Evolutionary conservation across 2,113 vertebrate species (phyloP), one percentile per base, ranked within the genome.

Genomic region (Myxocyprinus asiaticus): DNA sequence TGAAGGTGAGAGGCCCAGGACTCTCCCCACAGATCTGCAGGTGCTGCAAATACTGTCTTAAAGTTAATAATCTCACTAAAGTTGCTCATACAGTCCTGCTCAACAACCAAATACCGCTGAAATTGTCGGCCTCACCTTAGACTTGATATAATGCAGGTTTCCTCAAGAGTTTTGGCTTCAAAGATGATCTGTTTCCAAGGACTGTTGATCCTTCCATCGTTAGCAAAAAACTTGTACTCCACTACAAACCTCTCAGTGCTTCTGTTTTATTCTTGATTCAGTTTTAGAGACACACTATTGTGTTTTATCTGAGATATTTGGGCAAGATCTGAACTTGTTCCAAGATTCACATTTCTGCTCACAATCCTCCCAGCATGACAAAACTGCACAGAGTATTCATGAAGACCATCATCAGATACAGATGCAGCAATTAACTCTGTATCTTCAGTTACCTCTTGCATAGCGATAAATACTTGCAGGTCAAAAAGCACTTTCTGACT

Each of bases 21-120:
- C 81, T 71, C 56, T 77, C n/a, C 73, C 80, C 56, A 82, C 63
- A 82, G 74, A 72, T n/a, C 55, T 80, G 81, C 80, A 82, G 53
- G 72, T 69, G 45, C 63, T 59, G 9, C 17, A 75, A 71, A 76
- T 75, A 9, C 55, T 44, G 81, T 83, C 9, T 64, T 22, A 45
- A 76, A 64, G 59, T 59, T 47, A 15, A 10, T 76, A 14, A 80
- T 51, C 47, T 0, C 44, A 9, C 81, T 80, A 8, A 51, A 76
- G 62, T 72, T 9, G 2, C 10, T 76, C 71, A 83, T 71, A n/a
- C 44, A 14, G 9, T 64, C n/a, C 43, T 44, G 3, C 8, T 79
- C 79, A 63, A 77, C 44, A 43, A 83, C 9, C 51, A 53, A 10
- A 10, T 53, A 53, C 9, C 51, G 65, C 53, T 79, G 71, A 43